phyloP scores from a whole-genome alignment of 2,888 invertebrate genomes.

The Caradrina clavipalpis region DNA sequence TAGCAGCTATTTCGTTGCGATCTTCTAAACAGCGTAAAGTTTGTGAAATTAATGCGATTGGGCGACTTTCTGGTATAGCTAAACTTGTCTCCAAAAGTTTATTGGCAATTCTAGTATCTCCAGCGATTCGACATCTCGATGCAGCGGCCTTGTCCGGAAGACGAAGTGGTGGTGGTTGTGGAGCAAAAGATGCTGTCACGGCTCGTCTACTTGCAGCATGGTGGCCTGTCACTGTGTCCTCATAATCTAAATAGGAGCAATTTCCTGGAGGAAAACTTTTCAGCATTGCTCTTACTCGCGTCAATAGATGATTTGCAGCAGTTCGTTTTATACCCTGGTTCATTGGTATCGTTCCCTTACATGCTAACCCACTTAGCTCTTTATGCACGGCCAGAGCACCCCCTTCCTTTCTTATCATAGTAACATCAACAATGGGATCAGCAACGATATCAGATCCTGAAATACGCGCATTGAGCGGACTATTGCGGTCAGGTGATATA shows the following conservation, averaged over 20 bases:
- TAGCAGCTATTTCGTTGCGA: constrained; percentile 74
- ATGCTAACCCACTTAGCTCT: constrained; percentile 80
- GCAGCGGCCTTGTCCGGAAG: constrained; percentile 71
- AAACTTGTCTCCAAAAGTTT: constrained; percentile 73
- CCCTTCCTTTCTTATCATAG: constrained; percentile 79
- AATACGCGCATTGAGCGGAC: constrained; percentile 68
- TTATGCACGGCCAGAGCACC: constrained; percentile 86
- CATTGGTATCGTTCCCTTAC: constrained; percentile 79
- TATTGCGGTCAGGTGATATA: constrained; percentile 67
- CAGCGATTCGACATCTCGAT: constrained; percentile 78
- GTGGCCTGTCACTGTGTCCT: constrained; percentile 83
- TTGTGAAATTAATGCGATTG: constrained; percentile 78
- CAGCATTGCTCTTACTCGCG: constrained; percentile 80
- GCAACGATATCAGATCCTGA: constrained; percentile 71
- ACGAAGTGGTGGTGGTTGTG: constrained; percentile 77
- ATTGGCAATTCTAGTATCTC: constrained; percentile 77
- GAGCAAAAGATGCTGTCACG: constrained; percentile 84
- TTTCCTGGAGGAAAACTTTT: constrained; percentile 82
- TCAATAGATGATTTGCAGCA: constrained; percentile 83
- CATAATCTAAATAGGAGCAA: constrained; percentile 79
- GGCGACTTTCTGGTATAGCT: constrained; percentile 70
- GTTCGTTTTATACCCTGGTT: constrained; percentile 85
- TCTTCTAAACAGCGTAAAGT: constrained; percentile 81
- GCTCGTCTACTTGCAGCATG: constrained; percentile 83
- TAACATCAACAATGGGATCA: constrained; percentile 76